Conservation (phyloP, 2,888 invertebrate genomes). For the Conops quadrifasciatus region DNA sequence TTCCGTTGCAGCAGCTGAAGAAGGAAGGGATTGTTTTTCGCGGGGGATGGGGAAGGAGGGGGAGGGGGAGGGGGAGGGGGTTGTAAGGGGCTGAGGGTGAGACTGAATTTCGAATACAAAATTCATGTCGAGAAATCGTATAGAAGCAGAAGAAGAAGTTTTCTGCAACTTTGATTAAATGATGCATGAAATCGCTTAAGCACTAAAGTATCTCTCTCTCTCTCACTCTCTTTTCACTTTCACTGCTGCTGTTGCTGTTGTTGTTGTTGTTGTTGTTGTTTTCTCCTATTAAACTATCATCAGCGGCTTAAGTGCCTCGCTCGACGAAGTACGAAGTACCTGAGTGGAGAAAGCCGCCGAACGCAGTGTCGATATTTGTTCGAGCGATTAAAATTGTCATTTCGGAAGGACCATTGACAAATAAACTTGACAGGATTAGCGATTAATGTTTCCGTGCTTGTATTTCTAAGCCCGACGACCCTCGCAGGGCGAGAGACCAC, state of each 20-base stretch:
- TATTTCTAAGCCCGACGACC: slow-evolving; percentile 21
- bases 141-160: too few species aligned
- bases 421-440: slow-evolving; percentile 42
- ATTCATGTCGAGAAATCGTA: too few species aligned
- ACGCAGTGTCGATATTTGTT: neutral
- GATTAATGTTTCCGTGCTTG: slow-evolving; percentile 42
- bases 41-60: neutral
- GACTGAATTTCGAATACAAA: too few species aligned
- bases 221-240: slow-evolving; percentile 18
- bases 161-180: slow-evolving; percentile 55
- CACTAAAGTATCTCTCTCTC: slow-evolving; percentile 51
- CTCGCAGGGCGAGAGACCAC: neutral
- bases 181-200: slow-evolving; percentile 66
- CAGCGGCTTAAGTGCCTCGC: slow-evolving; percentile 36
- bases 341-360: neutral
- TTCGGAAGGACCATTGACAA: slow-evolving; percentile 2
- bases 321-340: neutral
- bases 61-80: neutral
- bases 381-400: neutral
- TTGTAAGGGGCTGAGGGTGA: neutral
- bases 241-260: slow-evolving; percentile 34
- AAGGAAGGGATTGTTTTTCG: neutral
- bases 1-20: neutral
- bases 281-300: slow-evolving; percentile 52
- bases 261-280: slow-evolving; percentile 36